Evolutionary conservation across 2,113 vertebrate species (phyloP).

Genomic region (Cairina moschata): DNA sequence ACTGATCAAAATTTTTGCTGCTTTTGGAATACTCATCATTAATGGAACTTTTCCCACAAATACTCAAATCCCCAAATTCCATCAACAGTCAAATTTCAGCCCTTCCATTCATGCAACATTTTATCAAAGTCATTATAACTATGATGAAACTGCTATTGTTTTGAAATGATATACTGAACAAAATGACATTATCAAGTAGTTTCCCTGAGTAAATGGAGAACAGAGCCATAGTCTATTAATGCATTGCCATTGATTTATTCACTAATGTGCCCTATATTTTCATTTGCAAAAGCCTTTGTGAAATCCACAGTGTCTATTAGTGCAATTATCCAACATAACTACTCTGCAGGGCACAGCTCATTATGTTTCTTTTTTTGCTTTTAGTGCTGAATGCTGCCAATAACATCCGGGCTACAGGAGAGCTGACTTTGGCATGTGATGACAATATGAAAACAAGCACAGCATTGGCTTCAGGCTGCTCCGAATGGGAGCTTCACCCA

Average conservation of each 20-base stretch:
- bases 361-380: background rate
- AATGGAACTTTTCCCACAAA: background rate
- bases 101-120: background rate
- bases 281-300: constrained; percentile 23
- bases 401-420: background rate
- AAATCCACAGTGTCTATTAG: constrained; percentile 1
- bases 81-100: constrained; percentile 25
- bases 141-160: constrained; percentile 38
- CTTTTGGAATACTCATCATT: background rate
- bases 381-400: background rate
- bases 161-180: constrained; percentile 26
- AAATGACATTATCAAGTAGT: constrained; percentile 44
- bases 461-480: background rate
- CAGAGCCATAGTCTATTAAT: constrained; percentile 30
- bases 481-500: background rate
- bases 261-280: constrained; percentile 32
- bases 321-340: background rate
- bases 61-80: constrained; percentile 15
- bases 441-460: background rate
- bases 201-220: constrained; percentile 14
- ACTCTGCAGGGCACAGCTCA: background rate
- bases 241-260: constrained; percentile 38
- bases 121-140: constrained; percentile 36
- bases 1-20: background rate
- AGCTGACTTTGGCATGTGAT: background rate